Base-by-base conservation (phyloP, 1,140 invertebrate genomes). In the Conus betulinus region DNA sequence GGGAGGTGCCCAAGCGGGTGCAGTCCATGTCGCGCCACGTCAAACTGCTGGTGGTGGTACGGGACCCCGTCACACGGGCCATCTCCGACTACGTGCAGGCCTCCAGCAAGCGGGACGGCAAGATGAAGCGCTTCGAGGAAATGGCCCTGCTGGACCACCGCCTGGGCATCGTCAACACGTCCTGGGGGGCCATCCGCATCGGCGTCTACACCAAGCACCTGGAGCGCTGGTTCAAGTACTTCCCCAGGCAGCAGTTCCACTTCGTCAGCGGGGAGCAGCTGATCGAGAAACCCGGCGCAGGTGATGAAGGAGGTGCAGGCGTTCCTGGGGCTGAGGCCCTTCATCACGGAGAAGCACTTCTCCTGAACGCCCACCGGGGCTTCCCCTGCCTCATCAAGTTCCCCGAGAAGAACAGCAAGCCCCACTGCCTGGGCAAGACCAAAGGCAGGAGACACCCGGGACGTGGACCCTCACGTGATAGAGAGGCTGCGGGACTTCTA, bases 281-380 rank as follows among this genome's bases (percentile, higher is more conserved):
- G 15, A 97, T 99, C 51, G 96, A 96, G 55, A 97, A 98, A 95
- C 98, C 98, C 98, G 1, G 98, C 98, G 1, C 96, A 96, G 13
- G 98, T 99, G 95, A 97, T 99, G 93, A 97, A 96, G 11, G 95
- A 97, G 88, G 97, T 98, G 89, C 96, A 98, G 96, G 97, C 98
- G 88, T 99, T 99, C 94, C 96, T 99, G 17, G 97, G 97, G 0
- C 94, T 99, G 11, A 97, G 97, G 91, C 96, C 96, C 25, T 97
- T 98, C 23, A 97, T 99, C 83, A 98, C 97, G 11, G 97, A 98
- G 88, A 97, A 98, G 92, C 97, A 99, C 94, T 99, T 99, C 95
- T 98, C 94, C 98, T 98, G 94, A 99, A 99, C 95, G 97, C 97
- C 7, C 98, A 98, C 7, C 99, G 99, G 95, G 98, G 98, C 0